Evolutionary conservation across 2,113 vertebrate species (phyloP).

Genomic region (Peromyscus californicus): DNA sequence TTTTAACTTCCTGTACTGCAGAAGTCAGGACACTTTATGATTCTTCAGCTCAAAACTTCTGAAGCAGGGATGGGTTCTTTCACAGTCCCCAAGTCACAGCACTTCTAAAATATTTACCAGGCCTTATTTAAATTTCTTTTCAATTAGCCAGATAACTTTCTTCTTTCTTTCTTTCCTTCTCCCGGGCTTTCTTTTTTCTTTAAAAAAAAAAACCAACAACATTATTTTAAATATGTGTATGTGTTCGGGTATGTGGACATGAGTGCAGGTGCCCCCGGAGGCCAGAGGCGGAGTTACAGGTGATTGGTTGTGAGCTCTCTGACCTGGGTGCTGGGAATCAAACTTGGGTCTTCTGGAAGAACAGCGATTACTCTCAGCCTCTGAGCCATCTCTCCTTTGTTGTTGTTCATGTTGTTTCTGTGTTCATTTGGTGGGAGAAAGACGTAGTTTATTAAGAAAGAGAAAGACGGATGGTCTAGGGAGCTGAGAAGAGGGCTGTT

Average conservation of each 20-base stretch:
- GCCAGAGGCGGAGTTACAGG: neutral
- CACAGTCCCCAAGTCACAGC: neutral
- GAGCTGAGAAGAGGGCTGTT: neutral
- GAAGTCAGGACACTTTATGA: neutral
- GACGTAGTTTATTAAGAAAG: neutral
- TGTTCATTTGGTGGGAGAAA: neutral
- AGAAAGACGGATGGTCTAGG: neutral
- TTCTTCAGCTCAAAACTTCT: neutral
- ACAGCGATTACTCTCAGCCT: neutral
- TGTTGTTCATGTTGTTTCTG: neutral
- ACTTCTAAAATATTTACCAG: neutral
- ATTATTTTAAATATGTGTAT: neutral
- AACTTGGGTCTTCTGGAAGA: neutral
- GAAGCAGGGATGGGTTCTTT: slow-evolving; percentile 24
- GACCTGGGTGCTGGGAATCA: neutral
- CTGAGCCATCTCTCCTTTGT: neutral
- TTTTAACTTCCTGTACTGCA: slow-evolving; percentile 6
- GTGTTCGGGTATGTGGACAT: neutral
- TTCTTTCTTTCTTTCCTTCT: neutral
- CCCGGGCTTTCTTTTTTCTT: neutral
- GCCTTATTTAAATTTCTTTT: neutral
- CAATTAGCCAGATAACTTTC: neutral
- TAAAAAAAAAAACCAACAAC: neutral
- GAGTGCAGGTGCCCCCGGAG: neutral
- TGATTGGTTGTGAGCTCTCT: neutral